Conservation (phyloP, 2,113 vertebrate species). For the Neomonachus schauinslandi region DNA sequence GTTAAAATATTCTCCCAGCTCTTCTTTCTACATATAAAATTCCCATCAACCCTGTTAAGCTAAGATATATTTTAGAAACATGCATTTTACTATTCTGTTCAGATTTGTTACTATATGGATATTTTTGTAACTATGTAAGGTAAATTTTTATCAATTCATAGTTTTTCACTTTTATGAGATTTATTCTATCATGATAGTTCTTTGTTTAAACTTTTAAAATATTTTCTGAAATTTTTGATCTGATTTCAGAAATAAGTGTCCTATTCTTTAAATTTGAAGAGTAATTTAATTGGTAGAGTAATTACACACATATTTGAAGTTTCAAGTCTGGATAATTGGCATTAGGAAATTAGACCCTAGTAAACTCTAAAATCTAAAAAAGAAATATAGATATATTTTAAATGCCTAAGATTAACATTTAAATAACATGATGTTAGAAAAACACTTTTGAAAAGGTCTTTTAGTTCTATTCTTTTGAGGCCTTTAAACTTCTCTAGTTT, state of each 20-base stretch:
- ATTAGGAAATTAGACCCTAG: background rate
- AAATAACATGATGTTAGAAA: background rate
- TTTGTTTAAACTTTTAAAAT: background rate
- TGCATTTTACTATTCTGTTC: background rate
- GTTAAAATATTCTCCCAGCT: background rate
- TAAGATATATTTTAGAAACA: background rate
- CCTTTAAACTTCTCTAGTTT: background rate
- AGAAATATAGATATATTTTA: background rate
- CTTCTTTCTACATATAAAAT: background rate
- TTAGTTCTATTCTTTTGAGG: background rate
- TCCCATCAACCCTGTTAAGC: background rate
- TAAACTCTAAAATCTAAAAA: background rate
- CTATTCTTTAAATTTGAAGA: background rate
- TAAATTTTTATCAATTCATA: background rate
- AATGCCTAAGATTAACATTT: background rate
- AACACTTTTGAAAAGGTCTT: background rate
- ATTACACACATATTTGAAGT: background rate
- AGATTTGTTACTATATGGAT: background rate
- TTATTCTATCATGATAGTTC: background rate
- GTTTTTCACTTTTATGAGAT: background rate
- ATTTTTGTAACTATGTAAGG: background rate
- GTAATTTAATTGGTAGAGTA: background rate
- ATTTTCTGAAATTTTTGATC: background rate
- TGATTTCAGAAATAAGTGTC: background rate
- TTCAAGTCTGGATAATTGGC: background rate